phyloP scores from a whole-genome alignment of 2,797 vertebrate species.

The Philypnodon macrostomus region DNA sequence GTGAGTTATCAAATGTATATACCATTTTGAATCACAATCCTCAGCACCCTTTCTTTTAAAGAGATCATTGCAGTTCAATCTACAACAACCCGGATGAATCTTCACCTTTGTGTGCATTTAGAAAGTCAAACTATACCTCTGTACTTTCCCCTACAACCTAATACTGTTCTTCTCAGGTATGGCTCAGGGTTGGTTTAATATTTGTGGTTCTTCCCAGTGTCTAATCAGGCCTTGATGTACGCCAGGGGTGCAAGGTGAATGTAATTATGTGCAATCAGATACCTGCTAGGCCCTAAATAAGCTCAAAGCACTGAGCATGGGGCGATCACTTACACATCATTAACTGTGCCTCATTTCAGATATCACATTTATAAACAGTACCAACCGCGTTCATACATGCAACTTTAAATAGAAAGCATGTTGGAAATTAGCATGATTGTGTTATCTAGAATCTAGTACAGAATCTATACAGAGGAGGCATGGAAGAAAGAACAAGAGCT shows the following conservation, averaged over 20 bases:
- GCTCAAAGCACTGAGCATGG: conserved; percentile 1
- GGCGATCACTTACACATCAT: conserved; percentile 6
- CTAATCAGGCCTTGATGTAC: conserved; percentile 37
- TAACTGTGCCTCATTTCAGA: conserved; percentile 4
- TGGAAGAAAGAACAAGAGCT: no score
- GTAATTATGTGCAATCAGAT: conserved; percentile 40
- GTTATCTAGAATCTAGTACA: no score
- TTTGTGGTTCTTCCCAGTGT: conserved; percentile 7
- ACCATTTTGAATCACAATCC: neutral
- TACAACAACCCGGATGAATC: no score
- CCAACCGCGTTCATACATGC: neutral
- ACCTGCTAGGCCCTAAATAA: conserved; percentile 18
- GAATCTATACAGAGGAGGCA: no score
- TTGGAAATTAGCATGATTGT: no score
- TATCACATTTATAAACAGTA: neutral
- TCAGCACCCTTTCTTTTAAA: neutral
- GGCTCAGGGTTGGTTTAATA: neutral
- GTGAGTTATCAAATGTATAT: no score
- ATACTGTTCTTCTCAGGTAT: conserved; percentile 7
- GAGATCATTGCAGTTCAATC: neutral
- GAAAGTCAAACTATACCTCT: neutral
- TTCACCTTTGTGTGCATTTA: neutral
- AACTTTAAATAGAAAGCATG: neutral
- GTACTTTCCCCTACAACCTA: neutral
- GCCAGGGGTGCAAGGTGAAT: conserved; percentile 24